phyloP scores from a whole-genome alignment of 2,888 invertebrate genomes.

The Netelia inedita region DNA sequence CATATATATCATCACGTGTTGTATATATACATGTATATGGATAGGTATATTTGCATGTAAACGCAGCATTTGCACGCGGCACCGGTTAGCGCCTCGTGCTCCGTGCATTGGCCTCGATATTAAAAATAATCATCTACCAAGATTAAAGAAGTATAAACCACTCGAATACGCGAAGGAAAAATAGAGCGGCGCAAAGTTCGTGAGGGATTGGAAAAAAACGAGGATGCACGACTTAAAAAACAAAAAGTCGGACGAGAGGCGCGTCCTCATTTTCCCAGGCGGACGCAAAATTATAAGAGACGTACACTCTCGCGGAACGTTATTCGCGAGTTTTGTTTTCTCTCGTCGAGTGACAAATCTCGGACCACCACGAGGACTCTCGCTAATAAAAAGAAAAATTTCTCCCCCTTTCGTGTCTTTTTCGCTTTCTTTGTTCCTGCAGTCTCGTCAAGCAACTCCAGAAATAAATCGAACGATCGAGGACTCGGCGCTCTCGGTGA shows the following conservation, averaged over 20 bases:
- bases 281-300: constrained; percentile 47
- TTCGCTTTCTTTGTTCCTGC: background rate
- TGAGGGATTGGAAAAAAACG: constrained; percentile 7
- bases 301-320: background rate
- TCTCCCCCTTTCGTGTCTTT: background rate
- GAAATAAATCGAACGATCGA: constrained; percentile 56
- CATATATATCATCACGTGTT: constrained; percentile 16
- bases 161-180: constrained; percentile 27
- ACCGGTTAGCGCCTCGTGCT: constrained; percentile 16
- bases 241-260: constrained; percentile 69
- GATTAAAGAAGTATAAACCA: constrained; percentile 48
- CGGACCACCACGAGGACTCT: constrained; percentile 36
- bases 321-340: constrained; percentile 68
- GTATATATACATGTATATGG: constrained; percentile 27
- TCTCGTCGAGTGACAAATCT: constrained; percentile 61
- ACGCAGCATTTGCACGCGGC: constrained; percentile 62
- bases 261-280: constrained; percentile 70
- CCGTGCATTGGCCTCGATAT: constrained; percentile 72
- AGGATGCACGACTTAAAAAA: constrained; percentile 8
- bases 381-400: constrained; percentile 43
- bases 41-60: constrained; percentile 5
- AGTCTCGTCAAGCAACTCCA: constrained; percentile 47
- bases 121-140: constrained; percentile 71
- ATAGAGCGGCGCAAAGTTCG: constrained; percentile 42
- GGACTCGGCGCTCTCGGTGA: constrained; percentile 33